These are phyloP conservation scores for Lipotes vexillifer DNA, from an alignment of 2,113 vertebrate species.

Conservation along the genomic window DNA sequence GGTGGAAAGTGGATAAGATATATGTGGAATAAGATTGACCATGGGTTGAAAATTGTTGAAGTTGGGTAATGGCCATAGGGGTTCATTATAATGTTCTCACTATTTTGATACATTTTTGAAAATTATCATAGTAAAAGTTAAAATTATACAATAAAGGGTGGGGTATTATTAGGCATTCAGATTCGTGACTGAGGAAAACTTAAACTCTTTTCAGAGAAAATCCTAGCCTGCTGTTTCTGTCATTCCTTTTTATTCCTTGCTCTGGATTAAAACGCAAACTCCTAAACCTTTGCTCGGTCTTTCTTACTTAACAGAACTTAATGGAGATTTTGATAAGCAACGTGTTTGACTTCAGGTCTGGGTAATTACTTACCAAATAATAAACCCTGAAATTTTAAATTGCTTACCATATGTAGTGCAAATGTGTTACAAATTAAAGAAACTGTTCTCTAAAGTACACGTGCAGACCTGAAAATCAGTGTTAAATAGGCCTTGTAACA, in stretches of 20 bases:
- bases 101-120: neutral
- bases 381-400: neutral
- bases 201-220: neutral
- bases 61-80: neutral
- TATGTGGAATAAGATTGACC: neutral
- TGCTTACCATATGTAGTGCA: neutral
- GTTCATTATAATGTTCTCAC: neutral
- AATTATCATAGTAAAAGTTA: neutral
- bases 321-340: neutral
- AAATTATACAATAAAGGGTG: neutral
- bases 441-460: neutral
- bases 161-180: neutral
- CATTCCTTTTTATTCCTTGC: neutral
- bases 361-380: neutral
- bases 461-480: neutral
- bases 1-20: neutral
- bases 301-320: neutral
- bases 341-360: neutral
- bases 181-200: neutral
- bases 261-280: neutral
- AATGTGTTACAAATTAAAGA: neutral
- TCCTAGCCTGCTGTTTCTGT: neutral
- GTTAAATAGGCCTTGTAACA: neutral
- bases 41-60: neutral
- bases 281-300: neutral